Percentiles rank a stretch among this genome's conserved stretches.
Conservation (phyloP, 2,888 invertebrate species). For the Cryptosula pallasiana region DNA sequence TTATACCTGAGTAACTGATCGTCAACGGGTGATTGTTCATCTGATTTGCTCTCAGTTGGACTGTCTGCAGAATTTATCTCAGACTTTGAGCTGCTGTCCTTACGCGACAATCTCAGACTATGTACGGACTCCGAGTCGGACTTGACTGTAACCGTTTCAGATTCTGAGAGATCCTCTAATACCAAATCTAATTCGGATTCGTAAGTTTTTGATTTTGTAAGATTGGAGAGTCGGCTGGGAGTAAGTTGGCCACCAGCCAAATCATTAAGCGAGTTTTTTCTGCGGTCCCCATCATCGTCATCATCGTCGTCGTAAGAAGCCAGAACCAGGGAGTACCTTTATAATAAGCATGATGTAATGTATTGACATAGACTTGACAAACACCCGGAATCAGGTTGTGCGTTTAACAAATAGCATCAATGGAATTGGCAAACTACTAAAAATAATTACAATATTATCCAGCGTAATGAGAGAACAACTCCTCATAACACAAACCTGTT, state of each 20-base stretch:
- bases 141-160: not conserved
- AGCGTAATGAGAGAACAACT: not conserved
- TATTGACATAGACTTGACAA: no score
- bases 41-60: not conserved
- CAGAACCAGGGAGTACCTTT: slow-evolving; percentile 8
- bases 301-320: not conserved
- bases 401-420: no score
- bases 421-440: not conserved
- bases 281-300: not conserved
- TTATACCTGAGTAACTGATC: not conserved
- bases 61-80: not conserved
- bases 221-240: not conserved
- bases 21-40: not conserved
- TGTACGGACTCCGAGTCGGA: not conserved
- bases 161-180: slow-evolving; percentile 12
- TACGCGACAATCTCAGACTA: not conserved
- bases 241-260: not conserved
- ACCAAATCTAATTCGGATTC: slow-evolving; percentile 14
- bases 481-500: not conserved
- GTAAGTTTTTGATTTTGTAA: not conserved
- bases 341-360: no score
- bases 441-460: not conserved
- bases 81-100: not conserved
- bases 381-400: no score
- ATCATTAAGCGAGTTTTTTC: not conserved